Evolutionary conservation across 2,888 invertebrate species (phyloP).

Genomic region (Rosalia funebris): DNA sequence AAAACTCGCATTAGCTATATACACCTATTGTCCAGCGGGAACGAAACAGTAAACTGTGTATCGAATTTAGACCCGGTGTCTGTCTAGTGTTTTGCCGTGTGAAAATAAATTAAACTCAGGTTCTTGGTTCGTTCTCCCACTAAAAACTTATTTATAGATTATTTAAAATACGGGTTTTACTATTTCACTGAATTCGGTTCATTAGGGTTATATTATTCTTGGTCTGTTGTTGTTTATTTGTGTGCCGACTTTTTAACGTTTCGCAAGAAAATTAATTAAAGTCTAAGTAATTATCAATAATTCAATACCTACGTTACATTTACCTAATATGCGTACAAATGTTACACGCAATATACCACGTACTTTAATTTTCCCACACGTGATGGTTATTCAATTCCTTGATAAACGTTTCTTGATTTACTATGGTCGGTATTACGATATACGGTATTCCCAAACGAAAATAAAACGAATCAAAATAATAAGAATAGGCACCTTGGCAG

Average conservation of each 20-base stretch:
- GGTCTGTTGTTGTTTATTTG: neutral
- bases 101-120: constrained; percentile 35
- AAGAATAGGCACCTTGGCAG: no score
- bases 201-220: constrained; percentile 13
- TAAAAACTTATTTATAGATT: constrained; percentile 37
- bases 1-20: neutral
- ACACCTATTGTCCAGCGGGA: constrained; percentile 3
- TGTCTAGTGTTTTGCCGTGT: constrained; percentile 29
- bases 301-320: no score
- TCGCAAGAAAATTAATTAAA: neutral
- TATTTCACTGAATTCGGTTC: constrained; percentile 36
- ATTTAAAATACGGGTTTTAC: constrained; percentile 34
- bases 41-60: constrained; percentile 1
- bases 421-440: no score
- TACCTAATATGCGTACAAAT: no score
- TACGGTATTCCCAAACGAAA: no score
- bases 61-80: constrained; percentile 37
- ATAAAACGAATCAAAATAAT: no score
- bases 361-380: no score
- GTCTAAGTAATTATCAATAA: no score
- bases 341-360: no score
- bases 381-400: no score
- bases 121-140: constrained; percentile 38
- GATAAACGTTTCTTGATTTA: no score
- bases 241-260: neutral